Evolutionary conservation across 2,797 vertebrate species (phyloP).

Genomic region (Capromys pilorides): DNA sequence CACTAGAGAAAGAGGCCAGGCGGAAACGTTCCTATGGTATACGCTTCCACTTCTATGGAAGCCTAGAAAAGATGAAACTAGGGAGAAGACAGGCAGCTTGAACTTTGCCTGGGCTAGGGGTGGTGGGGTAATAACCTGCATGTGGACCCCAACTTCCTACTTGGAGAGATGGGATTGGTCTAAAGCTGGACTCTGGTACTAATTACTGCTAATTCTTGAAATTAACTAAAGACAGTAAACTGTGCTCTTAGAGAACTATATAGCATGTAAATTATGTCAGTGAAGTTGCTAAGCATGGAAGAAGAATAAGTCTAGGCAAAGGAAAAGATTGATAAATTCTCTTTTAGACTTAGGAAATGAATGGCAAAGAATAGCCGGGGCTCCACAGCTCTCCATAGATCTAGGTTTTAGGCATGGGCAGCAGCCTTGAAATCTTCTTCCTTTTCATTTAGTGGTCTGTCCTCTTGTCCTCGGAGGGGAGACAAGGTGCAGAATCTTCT

Average conservation of each 20-base stretch:
- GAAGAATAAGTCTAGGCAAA: not conserved
- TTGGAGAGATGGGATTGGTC: not conserved
- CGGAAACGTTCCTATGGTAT: not conserved
- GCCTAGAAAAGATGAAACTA: not conserved
- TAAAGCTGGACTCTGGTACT: not conserved
- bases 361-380: not conserved
- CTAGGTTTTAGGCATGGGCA: not conserved
- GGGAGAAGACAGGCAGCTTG: not conserved
- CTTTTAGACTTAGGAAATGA: not conserved
- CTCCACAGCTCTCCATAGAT: not conserved
- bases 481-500: not conserved
- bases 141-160: rapidly evolving
- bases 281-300: not conserved
- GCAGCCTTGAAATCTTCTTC: not conserved
- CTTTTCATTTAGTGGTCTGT: not conserved
- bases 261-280: not conserved
- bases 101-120: not conserved
- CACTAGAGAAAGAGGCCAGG: not conserved
- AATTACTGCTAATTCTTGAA: not conserved
- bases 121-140: not conserved
- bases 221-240: not conserved
- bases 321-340: not conserved
- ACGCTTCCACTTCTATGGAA: not conserved
- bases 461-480: slow-evolving; percentile 27
- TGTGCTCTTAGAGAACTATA: not conserved